Base-by-base conservation (phyloP, 2,888 invertebrate genomes). In the Acronicta aceris region DNA sequence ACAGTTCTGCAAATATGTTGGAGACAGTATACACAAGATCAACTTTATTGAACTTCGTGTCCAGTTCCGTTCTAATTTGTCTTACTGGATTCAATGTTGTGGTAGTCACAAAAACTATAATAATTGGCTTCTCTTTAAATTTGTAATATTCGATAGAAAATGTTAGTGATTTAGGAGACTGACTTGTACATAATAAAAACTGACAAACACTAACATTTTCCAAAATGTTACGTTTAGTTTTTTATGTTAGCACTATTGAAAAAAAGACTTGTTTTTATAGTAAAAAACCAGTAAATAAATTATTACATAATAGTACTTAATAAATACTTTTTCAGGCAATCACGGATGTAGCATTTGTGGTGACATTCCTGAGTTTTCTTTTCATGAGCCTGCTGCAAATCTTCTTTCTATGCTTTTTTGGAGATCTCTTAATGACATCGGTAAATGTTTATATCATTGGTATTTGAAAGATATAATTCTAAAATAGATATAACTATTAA, bases 321-420 rank as follows among this genome's bases (percentile, higher is more conserved):
- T 13, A 2, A 21, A 21, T 25, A 50, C 49, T 30, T 56, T 84
- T 85, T 50, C 82, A 91, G 90, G 82, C 79, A 3, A 81, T 87
- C 36, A 71, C 79, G 2, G 86, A 90, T 25, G 36, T 80, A 2
- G 77, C 73, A 0, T 71, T 85, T 12, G 71, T 84, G 0, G 36
- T 84, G 0, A 66, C 82, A 0, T 92, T 90, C 47, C 38, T 89
- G 0, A 64, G 81, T 15, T 91, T 91, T 41, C 78, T 91, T 1
- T 76, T 77, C 17, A 74, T 85, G 65, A 83, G 82, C 60, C 57
- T 90, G 17, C 60, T 87, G 16, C 92, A 91, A 74, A 86, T 89
- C 55, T 91, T 82, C 61, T 85, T 89, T 16, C 58, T 91, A 0
- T 92, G 91, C 56, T 88, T 83, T 71, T 91, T 89, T 41, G 91